Evolutionary conservation across 1,140 invertebrate species (phyloP).

Genomic region (Propsilocerus akamusi): DNA sequence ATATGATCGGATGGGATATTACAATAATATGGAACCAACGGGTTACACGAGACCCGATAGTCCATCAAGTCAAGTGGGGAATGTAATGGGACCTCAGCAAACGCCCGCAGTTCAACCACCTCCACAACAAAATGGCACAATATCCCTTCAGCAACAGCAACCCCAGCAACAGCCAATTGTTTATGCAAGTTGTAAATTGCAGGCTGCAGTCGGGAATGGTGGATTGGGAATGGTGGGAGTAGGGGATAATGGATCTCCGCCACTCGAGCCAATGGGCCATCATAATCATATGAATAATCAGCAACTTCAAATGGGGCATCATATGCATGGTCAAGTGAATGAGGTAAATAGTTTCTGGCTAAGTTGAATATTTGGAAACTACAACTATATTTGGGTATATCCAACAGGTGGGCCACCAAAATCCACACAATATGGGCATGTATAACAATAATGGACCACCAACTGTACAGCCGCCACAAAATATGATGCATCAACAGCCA

Average conservation of each 20-base stretch:
- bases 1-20: constrained; percentile 77
- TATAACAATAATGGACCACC: constrained; percentile 20
- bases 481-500: constrained; percentile 44
- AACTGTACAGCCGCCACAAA: constrained; percentile 26
- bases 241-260: constrained; percentile 52
- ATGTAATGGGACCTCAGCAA: constrained; percentile 41
- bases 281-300: constrained; percentile 39
- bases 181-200: constrained; percentile 74
- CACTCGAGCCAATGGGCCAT: constrained; percentile 44
- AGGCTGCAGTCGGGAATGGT: constrained; percentile 55
- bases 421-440: constrained; percentile 25
- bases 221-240: constrained; percentile 38
- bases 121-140: constrained; percentile 11
- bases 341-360: too few species aligned
- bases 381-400: too few species aligned
- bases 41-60: constrained; percentile 61
- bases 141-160: constrained; percentile 19
- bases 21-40: constrained; percentile 55
- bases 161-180: constrained; percentile 59
- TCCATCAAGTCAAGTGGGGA: constrained; percentile 46
- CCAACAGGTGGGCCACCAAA: constrained; percentile 22
- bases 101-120: constrained; percentile 19
- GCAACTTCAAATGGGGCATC: constrained; percentile 27
- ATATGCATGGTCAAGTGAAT: constrained; percentile 34
- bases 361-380: too few species aligned